phyloP scores from a whole-genome alignment of 2,797 vertebrate genomes.

The Setipinna tenuifilis region DNA sequence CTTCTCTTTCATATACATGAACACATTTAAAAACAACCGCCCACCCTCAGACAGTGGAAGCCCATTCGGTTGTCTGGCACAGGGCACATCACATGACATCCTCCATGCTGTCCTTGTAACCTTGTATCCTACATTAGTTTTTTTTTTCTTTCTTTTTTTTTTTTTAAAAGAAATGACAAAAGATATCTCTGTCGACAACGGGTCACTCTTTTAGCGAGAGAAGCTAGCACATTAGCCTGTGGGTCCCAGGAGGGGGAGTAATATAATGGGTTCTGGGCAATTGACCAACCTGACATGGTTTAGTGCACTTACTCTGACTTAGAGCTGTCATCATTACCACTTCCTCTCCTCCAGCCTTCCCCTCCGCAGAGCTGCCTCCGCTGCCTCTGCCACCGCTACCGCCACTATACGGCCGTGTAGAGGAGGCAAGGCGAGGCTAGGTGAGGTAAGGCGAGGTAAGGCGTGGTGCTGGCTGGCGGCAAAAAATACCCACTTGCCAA shows the following conservation, averaged over 20 bases:
- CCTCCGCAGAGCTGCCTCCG: conserved; percentile 73
- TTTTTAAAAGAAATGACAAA: conserved; percentile 60
- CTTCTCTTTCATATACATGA: neutral
- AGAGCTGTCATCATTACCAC: conserved; percentile 84
- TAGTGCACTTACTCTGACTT: conserved; percentile 80
- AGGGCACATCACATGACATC: neutral
- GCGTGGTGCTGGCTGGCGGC: neutral
- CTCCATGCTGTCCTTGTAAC: conserved; percentile 61
- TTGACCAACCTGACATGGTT: conserved; percentile 80
- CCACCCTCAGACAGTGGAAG: neutral
- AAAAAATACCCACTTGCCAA: neutral
- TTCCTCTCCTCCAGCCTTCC: conserved; percentile 76
- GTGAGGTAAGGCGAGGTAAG: neutral
- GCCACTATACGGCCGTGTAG: neutral
- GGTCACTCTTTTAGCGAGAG: conserved; percentile 77
- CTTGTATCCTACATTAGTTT: conserved; percentile 70
- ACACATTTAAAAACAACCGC: neutral
- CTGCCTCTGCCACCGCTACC: neutral
- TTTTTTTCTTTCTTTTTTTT: too few relatives aligned
- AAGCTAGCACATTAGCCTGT: conserved; percentile 79
- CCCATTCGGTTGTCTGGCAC: neutral
- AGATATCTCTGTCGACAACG: conserved; percentile 79
- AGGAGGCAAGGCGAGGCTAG: too few relatives aligned
- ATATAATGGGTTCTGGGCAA: conserved; percentile 81
- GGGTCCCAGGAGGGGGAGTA: conserved; percentile 73